These are phyloP conservation scores for Aleiodes alternator DNA, from an alignment of 2,888 invertebrate species.

Conservation along the genomic window DNA sequence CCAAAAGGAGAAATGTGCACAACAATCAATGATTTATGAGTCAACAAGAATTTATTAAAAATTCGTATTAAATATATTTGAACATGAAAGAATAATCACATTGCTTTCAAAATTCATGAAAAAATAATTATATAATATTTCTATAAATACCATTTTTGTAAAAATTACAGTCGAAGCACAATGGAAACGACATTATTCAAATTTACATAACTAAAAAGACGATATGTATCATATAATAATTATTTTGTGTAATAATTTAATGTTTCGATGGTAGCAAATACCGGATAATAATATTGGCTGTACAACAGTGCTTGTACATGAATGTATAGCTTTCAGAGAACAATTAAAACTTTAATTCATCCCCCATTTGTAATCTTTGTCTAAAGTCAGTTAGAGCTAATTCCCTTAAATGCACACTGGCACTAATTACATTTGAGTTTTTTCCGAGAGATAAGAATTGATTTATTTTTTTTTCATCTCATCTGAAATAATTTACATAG, in stretches of 20 bases:
- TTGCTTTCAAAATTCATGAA: constrained; percentile 37
- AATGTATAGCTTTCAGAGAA: constrained; percentile 48
- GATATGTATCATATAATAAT: constrained; percentile 35
- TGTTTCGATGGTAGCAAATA: constrained; percentile 29
- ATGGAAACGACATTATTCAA: constrained; percentile 34
- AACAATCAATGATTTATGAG: not conserved
- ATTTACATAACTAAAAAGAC: constrained; percentile 43
- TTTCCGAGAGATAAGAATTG: not conserved
- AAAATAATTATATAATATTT: constrained; percentile 37
- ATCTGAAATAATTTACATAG: not conserved
- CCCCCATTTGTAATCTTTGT: constrained; percentile 27
- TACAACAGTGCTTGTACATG: constrained; percentile 15
- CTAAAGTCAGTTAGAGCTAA: constrained; percentile 56
- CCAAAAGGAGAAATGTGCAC: not conserved
- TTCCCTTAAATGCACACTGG: constrained; percentile 58
- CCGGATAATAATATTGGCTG: constrained; percentile 5
- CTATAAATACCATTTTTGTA: constrained; percentile 9
- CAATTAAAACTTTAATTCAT: constrained; percentile 62
- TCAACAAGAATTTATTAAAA: constrained; percentile 36
- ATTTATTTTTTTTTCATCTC: not conserved
- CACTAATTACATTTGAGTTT: constrained; percentile 60
- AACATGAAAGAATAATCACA: constrained; percentile 44
- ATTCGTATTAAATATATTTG: constrained; percentile 50
- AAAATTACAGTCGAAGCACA: constrained; percentile 26
- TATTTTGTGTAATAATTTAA: constrained; percentile 34